Conservation (phyloP, 2,113 vertebrate species). For the Poicephalus meyeri region DNA sequence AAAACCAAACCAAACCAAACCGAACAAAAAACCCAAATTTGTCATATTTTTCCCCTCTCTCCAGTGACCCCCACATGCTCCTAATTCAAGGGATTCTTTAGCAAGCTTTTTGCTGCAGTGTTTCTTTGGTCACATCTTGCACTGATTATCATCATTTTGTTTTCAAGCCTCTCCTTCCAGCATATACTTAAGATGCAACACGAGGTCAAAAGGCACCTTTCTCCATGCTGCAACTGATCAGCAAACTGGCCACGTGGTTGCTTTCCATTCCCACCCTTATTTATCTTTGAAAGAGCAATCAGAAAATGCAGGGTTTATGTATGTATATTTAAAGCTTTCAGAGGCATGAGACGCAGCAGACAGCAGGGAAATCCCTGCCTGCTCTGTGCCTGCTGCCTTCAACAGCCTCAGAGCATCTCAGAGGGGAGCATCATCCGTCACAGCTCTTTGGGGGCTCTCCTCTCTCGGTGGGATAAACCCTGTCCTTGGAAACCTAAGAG, state of each 20-base stretch:
- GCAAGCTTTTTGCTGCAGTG: background rate
- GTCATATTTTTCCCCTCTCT: background rate
- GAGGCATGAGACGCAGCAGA: background rate
- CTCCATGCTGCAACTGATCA: background rate
- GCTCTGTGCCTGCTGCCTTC: background rate
- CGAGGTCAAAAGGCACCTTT: background rate
- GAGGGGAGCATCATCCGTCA: background rate
- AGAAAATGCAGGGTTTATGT: background rate
- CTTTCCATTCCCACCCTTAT: background rate
- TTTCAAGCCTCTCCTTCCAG: background rate
- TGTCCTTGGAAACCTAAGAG: background rate
- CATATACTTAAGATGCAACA: rapidly evolving
- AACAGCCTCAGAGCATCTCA: background rate
- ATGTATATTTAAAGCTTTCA: background rate
- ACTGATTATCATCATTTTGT: background rate
- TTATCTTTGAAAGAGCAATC: background rate
- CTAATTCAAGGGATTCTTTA: background rate
- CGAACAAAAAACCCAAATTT: background rate
- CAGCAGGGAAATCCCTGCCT: background rate
- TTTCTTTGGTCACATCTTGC: background rate
- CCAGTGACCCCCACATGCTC: background rate
- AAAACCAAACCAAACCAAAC: background rate
- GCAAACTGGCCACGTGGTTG: background rate
- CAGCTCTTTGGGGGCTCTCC: background rate
- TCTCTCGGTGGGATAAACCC: background rate